Evolutionary conservation across 2,888 invertebrate genomes (phyloP), one percentile per base, ranked within the genome.

Genomic region (Uropetala carovei): DNA sequence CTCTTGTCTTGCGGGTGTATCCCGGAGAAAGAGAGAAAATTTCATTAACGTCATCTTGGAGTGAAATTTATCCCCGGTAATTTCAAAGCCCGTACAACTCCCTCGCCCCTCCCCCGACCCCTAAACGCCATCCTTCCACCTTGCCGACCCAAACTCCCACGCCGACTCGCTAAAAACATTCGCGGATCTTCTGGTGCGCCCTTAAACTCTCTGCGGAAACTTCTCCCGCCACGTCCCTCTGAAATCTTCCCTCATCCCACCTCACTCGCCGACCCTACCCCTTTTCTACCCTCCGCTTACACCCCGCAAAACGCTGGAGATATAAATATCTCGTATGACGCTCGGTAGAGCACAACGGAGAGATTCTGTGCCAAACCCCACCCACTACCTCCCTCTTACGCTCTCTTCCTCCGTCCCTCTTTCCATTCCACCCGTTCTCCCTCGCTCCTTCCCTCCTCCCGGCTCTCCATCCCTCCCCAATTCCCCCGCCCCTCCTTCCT

Each of bases 21-120:
- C 86, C 60, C 13, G 64, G 89, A 89, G 89, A 89, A 92, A 84
- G 64, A 92, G 60, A 92, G 64, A 84, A 92, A 92, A 92, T 92
- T 92, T 92, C 92, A 92, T 92, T 92, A 92, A 92, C 83, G 92
- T 92, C 92, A 92, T 92, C 92, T 92, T 27, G 27, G 64, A 92
- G 92, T 81, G 59, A 92, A 84, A 92, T 92, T 92, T 92, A 92
- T 92, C 64, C 83, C 43, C 56, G 43, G 82, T 82, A 92, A 92
- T 92, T 92, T 92, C 92, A 92, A 92, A 92, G 57, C 68, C 91
- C 22, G 56, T 64, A n/a, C n/a, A n/a, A 68, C 64, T 91, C 60
- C 75, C 91, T 16, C 75, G 57, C 91, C 27, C 64, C 81, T 30
- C n/a, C 22, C 75, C 84, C 57, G 18, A 56, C n/a, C 30, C 75